Evolutionary conservation across 1,140 invertebrate species (phyloP).

Genomic region (Centruroides sculpturatus): DNA sequence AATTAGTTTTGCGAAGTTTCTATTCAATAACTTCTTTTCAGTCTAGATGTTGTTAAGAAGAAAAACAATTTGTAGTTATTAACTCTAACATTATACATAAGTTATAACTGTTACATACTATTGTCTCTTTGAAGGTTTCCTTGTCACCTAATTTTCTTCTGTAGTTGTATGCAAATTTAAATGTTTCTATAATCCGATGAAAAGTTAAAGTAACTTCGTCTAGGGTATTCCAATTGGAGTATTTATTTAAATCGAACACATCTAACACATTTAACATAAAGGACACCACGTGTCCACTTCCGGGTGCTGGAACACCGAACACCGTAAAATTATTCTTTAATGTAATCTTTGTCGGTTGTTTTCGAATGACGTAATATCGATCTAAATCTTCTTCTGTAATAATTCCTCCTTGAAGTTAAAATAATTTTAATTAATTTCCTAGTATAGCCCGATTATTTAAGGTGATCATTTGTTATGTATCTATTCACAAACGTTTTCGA

Average conservation of each 20-base stretch:
- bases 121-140: no score
- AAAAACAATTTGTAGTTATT: no score
- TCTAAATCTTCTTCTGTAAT: constrained; percentile 23
- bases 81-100: no score
- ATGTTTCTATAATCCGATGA: constrained; percentile 34
- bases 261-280: constrained; percentile 73
- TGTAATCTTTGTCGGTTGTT: neutral
- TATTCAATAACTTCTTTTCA: neutral
- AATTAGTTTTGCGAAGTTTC: constrained; percentile 6
- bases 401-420: constrained; percentile 20
- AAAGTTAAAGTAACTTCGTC: neutral
- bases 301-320: constrained; percentile 34
- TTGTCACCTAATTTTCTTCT: constrained; percentile 34
- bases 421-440: no score
- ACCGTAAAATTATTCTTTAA: constrained; percentile 8
- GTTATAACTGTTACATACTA: no score
- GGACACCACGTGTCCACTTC: constrained; percentile 57
- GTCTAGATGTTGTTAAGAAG: constrained; percentile 4
- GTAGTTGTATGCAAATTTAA: constrained; percentile 38
- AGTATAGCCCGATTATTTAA: no score
- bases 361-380: constrained; percentile 15
- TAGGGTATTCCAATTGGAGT: no score
- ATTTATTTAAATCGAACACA: constrained; percentile 31
- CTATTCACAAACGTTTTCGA: no score
- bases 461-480: no score